Base-by-base conservation (phyloP, 2,888 invertebrate genomes). In the Dorcus hopei region DNA sequence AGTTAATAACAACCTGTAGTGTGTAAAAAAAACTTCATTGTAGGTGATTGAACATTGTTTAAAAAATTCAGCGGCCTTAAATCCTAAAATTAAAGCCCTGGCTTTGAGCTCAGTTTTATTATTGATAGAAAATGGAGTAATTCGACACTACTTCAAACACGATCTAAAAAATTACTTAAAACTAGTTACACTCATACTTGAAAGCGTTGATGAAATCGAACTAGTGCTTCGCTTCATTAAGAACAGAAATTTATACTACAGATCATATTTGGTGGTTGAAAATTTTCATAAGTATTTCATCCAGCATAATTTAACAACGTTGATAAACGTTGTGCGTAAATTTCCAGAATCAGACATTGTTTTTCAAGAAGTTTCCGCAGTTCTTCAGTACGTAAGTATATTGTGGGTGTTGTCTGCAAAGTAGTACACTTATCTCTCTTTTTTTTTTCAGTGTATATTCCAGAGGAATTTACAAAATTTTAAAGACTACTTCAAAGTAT, bases 131-230 rank as follows among this genome's bases (percentile, higher is more conserved):
- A 72, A 68, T 55, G 61, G 60, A 49, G 59, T 65, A 52, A 72
- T 74, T 56, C 67, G 70, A 54, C 69, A 72, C 33, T 72, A 70
- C 64, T 74, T 74, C 62, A 69, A 68, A 59, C 59, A 63, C 48
- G 66, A 73, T 61, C 38, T 69, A 38, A 53, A 67, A 52, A 42
- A 57, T 14, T 74, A 74, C 59, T 73, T 68, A 50, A 55, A 58
- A 14, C 64, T 72, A 59, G 55, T 75, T 41, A 61, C 63, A 1
- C 50, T 38, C 11, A 19, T 71, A 9, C 48, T 73, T 26, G 19
- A 50, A 40, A 67, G 62, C 48, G 62, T 62, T 45, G 51, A 62
- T 4, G 52, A 62, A 41, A 47, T 53, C 26, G 42, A 50, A n/a
- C 11, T 47, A n/a, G 41, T 69, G 49, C 51, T 51, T 45, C 40